Conservation (phyloP, 2,797 vertebrate genomes). For the Arnoldichthys spilopterus region DNA sequence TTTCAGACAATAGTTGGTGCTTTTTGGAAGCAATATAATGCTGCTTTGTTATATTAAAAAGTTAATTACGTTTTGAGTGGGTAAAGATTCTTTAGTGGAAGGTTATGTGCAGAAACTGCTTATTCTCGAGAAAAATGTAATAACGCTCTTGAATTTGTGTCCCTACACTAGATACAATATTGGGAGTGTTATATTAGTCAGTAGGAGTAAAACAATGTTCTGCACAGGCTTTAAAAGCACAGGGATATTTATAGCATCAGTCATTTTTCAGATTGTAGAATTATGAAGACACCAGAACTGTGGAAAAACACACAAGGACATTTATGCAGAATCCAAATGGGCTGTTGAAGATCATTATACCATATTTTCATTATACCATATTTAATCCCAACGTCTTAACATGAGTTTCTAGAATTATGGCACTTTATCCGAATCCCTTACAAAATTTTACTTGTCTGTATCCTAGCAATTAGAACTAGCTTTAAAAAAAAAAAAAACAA, state of each 20-base stretch:
- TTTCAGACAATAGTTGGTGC: constrained; percentile 10
- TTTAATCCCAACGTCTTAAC: too few species aligned
- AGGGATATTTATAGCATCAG: neutral
- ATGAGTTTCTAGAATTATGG: too few species aligned
- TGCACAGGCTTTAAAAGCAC: neutral
- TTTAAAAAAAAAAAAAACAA: too few species aligned
- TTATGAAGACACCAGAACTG: too few species aligned
- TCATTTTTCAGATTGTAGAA: neutral
- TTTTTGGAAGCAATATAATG: constrained; percentile 31
- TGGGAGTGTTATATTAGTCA: neutral
- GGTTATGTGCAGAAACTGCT: constrained; percentile 12
- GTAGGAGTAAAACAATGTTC: neutral
- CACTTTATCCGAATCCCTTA: too few species aligned
- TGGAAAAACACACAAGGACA: neutral
- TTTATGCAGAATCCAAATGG: neutral
- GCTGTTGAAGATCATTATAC: neutral
- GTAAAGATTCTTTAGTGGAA: constrained; percentile 18
- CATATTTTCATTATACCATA: too few species aligned
- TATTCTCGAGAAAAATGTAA: constrained; percentile 21
- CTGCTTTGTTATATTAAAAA: constrained; percentile 29
- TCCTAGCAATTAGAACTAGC: too few species aligned
- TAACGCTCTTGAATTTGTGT: constrained; percentile 6
- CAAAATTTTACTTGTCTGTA: too few species aligned
- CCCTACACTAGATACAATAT: constrained; percentile 16
- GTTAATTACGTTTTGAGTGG: constrained; percentile 18